Base-by-base conservation (phyloP, 2,797 vertebrate genomes). In the Helicolenus hilgendorfi region DNA sequence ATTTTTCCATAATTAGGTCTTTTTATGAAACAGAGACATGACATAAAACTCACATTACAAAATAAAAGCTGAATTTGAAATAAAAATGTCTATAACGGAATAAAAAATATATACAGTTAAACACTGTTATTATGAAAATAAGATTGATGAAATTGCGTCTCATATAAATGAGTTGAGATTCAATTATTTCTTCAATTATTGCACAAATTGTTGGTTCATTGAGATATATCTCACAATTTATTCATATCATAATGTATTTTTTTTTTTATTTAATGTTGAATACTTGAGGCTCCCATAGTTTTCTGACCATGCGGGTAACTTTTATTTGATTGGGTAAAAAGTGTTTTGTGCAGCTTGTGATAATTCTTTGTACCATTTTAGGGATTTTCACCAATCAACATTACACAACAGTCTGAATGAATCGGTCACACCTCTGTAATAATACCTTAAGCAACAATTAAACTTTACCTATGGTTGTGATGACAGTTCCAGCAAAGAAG, bases 401-500 rank as follows among this genome's bases (percentile, higher is more conserved):
- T 45, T 45, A 45, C 41, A 45, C 41, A 3, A 45, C 41, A 18
- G 41, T 45, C 41, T 45, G 41, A 45, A 68, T 68, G 14, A 41
- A 27, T 68, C 15, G 1, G 4, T 49, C 38, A 49, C 67, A 49
- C 15, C 15, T 68, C 36, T 69, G 15, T 20, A 10, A n/a, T 20
- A 49, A 14, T 33, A 56, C n/a, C n/a, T 72, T 18, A 36, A 58
- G 53, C 35, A 60, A 29, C 29, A 36, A 26, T 72, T 27, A 70
- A 53, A 24, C 31, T 74, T 83, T 97, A 99, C 99, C 99, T 95
- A 99, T 99, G 13, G 99, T 99, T 68, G 99, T 99, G 93, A 99
- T 99, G 95, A 99, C 98, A 0, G 99, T 99, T 89, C 99, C 99
- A 77, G 99, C 99, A 65, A 99, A 99, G 97, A 99, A 99, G 97